Evolutionary conservation across 2,797 vertebrate species (phyloP), one percentile per base, ranked within the genome.

Genomic region (Parauchenoglanis ngamensis): DNA sequence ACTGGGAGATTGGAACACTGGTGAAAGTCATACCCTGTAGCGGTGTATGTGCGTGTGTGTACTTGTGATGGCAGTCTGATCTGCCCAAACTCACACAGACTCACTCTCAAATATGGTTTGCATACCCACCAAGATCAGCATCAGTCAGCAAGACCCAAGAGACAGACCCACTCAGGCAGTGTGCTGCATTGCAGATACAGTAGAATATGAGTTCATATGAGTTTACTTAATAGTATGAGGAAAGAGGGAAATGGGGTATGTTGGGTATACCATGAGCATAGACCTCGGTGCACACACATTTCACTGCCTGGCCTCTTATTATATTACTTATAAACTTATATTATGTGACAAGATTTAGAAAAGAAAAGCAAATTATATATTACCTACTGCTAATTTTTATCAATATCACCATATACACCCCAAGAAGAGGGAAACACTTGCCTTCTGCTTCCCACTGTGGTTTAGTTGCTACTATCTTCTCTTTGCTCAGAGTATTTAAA

Each of bases 141-240:
- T 57, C 75, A 44, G 61, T 84, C 59, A 57, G 72, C 83, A 3
- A 68, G 86, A 78, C 59, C 86, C 81, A 2, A 46, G 80, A 84
- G 86, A 87, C 49, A 46, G n/a, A 49, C 21, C 67, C 40, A 21
- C 31, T 44, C 68, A 40, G 80, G 57, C 46, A 63, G 80, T 21
- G 21, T 95, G 93, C 94, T 95, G 94, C 95, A 94, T 94, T 95
- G 95, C 95, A 95, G 94, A 95, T 94, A 92, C 89, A 90, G 90
- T 90, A 91, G 91, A 94, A 85, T 59, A 68, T 67, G 80, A 68
- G n/a, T 68, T 68, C n/a, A 65, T 83, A 23, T 76, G 28, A 65
- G 80, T 52, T 75, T 83, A 25, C 72, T 72, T 52, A 83, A 68
- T 68, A 23, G 28, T 54, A 52, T 21, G n/a, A 8, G 21, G 46